Evolutionary conservation across 2,113 vertebrate genomes (phyloP), one percentile per base, ranked within the genome.

Genomic region (Abramis brama): DNA sequence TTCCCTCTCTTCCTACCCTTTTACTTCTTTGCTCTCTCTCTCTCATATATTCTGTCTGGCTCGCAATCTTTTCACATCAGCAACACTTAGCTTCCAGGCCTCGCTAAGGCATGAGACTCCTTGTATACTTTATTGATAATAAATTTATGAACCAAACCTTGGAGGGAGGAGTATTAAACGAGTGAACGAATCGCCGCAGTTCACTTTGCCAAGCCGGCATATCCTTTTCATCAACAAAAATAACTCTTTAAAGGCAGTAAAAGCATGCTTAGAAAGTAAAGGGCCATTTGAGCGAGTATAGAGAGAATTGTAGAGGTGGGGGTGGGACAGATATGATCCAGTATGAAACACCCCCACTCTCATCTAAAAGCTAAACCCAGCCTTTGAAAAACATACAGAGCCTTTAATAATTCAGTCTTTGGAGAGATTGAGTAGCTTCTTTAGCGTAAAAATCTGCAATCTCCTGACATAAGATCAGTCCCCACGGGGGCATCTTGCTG

Each of bases 191-290:
- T 93, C 91, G 92, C 94, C 52, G 33, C 80, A 91, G 88, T 89
- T 91, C 88, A 64, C 92, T 92, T 92, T 90, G 90, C 92, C 79
- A 62, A 90, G 90, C 90, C 89, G 64, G 88, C 87, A 82, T 94
- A 94, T 95, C 93, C 88, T 94, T 95, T 94, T 95, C 94, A 94
- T 94, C 93, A 94, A 94, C 94, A 93, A 92, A 95, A 95, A 95
- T 93, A 94, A 92, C 91, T 90, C 91, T 93, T 94, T 93, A 94
- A 91, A 94, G 92, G 89, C 93, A 89, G 92, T 93, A 91, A 95
- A 93, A 94, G 92, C 93, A 93, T 92, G 93, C 93, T 93, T 93
- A 91, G 92, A 88, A 86, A 92, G 92, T 94, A 94, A 94, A 94
- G 92, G 93, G 91, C 92, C 93, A 92, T 93, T 94, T 94, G 91